Base-by-base conservation (phyloP, 2,113 vertebrate genomes). In the Psittacula cyanocephala region DNA sequence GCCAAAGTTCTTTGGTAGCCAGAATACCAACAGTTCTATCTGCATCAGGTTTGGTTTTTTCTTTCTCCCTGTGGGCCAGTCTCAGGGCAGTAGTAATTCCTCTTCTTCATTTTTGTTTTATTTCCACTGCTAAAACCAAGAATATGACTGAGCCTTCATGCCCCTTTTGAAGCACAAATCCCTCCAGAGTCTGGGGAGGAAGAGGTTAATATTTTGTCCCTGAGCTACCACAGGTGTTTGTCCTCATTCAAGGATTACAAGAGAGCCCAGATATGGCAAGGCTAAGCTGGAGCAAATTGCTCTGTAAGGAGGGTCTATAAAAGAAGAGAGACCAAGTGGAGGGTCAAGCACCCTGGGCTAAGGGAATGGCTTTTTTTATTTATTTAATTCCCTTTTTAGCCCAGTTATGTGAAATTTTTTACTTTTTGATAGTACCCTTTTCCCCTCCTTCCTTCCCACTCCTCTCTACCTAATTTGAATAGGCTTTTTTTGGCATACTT, bases 301-400 rank as follows among this genome's bases (percentile, higher is more conserved):
- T 94, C 60, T 60, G 25, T 84, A 70, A 55, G 81, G 60, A 89
- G 63, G n/a, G 39, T 27, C 74, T 75, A 1, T 7, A 22, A 78
- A 69, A 63, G 59, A 67, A 55, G 31, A 71, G 53, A 53, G 67
- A 49, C 53, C 41, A 78, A 89, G 67, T 47, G 20, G 13, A 55
- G 31, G 82, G 76, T 90, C 86, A 93, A 71, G 29, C 24, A 88
- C 29, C 19, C 70, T 24, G 44, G 88, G 43, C 18, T 64, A 2
- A 62, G 70, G 70, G 14, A 10, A 9, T 44, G 76, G 46, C 22
- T 69, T 82, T 57, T 57, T 85, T 93, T 93, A 76, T 67, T 77
- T 83, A 41, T 27, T n/a, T 86, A 88, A 90, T 93, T 76, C 71
- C 19, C 33, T 63, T 93, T 86, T 93, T 41, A 95, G 52, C 60